phyloP scores from a whole-genome alignment of 2,888 invertebrate species.

The Heliconius aoede region DNA sequence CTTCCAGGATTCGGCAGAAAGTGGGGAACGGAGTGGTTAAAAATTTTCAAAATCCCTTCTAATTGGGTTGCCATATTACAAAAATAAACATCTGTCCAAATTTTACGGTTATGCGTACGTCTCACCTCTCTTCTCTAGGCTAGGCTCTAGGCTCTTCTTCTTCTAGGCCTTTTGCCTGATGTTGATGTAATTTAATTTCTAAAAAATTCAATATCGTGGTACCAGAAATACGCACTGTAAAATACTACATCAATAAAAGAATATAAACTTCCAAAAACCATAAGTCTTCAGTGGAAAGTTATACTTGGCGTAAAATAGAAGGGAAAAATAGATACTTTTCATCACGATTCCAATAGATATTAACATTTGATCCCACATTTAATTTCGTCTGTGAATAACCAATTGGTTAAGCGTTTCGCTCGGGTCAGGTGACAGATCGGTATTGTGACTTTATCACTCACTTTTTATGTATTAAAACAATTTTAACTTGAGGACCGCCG shows the following conservation, averaged over 20 bases:
- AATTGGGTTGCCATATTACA: too few relatives aligned
- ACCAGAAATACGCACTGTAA: too few relatives aligned
- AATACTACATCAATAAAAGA: neutral
- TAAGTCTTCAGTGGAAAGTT: conserved; percentile 37
- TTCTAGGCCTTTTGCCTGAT: too few relatives aligned
- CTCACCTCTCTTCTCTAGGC: too few relatives aligned
- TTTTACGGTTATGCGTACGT: too few relatives aligned
- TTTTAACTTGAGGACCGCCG: neutral
- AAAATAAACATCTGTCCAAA: too few relatives aligned
- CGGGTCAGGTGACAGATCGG: conserved; percentile 71
- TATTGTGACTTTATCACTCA: conserved; percentile 42
- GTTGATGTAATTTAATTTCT: too few relatives aligned
- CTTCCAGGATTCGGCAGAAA: too few relatives aligned
- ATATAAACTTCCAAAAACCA: neutral
- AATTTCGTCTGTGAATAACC: conserved; percentile 70
- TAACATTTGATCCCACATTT: conserved; percentile 73
- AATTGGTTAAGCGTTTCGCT: conserved; percentile 76
- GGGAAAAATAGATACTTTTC: conserved; percentile 50
- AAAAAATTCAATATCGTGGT: too few relatives aligned
- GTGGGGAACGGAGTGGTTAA: too few relatives aligned
- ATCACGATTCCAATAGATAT: conserved; percentile 74
- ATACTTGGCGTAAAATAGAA: conserved; percentile 36
- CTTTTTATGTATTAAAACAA: conserved; percentile 29
- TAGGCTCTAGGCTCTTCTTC: too few relatives aligned
- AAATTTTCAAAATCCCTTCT: too few relatives aligned